These are phyloP conservation scores for Tetranychus truncatus DNA, from an alignment of 2,888 invertebrate genomes.

Conservation along the genomic window DNA sequence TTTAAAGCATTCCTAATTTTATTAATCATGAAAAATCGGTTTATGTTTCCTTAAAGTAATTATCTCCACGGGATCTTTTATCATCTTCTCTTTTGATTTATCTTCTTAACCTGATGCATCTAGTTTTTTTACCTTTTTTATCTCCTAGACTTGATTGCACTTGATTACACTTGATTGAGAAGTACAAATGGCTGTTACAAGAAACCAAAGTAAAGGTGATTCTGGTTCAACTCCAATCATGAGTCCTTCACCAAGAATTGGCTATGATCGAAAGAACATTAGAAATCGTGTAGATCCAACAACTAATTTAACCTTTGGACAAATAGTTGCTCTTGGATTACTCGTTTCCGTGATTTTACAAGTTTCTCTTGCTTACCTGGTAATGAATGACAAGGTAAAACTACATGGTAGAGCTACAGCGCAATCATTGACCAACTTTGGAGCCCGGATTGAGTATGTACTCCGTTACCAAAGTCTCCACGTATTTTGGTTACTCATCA, in stretches of 20 bases:
- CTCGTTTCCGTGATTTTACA: not conserved
- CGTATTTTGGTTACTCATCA: constrained; percentile 2
- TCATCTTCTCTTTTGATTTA: not conserved
- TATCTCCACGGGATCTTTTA: not conserved
- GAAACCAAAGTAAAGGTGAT: constrained; percentile 8
- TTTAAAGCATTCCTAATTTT: no score
- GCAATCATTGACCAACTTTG: not conserved
- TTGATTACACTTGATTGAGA: not conserved
- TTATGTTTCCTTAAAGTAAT: no score
- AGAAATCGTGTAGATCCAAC: not conserved
- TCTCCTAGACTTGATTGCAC: not conserved
- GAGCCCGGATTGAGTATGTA: not conserved
- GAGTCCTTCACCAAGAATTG: not conserved
- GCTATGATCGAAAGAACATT: not conserved
- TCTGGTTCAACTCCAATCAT: not conserved
- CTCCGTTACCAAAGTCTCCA: not conserved
- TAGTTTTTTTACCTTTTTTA: not conserved
- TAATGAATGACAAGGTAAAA: not conserved
- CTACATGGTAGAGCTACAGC: not conserved
- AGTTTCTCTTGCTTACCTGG: not conserved
- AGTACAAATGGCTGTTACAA: constrained; percentile 3
- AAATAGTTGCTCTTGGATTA: not conserved
- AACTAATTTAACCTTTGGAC: not conserved
- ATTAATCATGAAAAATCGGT: no score
- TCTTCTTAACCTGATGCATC: not conserved